Evolutionary conservation across 1,140 invertebrate genomes (phyloP).

Genomic region (Euura saliciscinereae): DNA sequence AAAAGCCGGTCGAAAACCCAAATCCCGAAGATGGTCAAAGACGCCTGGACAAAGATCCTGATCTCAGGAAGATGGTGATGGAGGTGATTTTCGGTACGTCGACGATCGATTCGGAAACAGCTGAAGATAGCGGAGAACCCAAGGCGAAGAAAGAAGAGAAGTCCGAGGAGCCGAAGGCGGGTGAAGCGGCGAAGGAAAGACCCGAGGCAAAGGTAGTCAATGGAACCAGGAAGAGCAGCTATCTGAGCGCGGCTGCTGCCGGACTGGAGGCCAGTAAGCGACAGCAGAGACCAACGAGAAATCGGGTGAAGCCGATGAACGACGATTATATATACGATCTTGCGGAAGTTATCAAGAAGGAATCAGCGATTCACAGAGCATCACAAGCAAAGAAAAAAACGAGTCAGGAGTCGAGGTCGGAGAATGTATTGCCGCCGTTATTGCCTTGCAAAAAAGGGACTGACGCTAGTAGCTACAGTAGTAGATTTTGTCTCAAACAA

Average conservation of each 20-base stretch:
- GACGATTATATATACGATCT: slow-evolving; percentile 74
- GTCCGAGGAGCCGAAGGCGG: not conserved
- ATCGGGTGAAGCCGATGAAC: slow-evolving; percentile 67
- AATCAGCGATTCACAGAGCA: not conserved
- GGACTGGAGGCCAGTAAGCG: not conserved
- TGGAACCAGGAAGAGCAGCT: not conserved
- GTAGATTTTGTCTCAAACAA: not conserved
- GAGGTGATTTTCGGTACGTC: slow-evolving; percentile 44
- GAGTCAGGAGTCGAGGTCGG: not conserved
- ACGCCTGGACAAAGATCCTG: slow-evolving; percentile 28
- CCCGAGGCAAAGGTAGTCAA: not conserved
- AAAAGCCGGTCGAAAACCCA: too few relatives aligned
- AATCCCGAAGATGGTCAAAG: slow-evolving; percentile 9
- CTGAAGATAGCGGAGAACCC: not conserved
- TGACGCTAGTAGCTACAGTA: not conserved
- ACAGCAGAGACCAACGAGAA: slow-evolving; percentile 63
- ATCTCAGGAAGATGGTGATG: slow-evolving; percentile 43
- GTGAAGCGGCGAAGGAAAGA: slow-evolving; percentile 6
- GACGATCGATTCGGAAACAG: slow-evolving; percentile 19
- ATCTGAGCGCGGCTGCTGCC: not conserved
- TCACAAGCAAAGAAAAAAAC: not conserved
- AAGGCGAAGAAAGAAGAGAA: not conserved
- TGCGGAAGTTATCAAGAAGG: slow-evolving; percentile 22
- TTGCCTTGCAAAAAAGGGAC: too few relatives aligned
- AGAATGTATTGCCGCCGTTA: too few relatives aligned